phyloP scores from a whole-genome alignment of 53 echinoderm and acorn worm species.

The Echinarachnius parma region DNA sequence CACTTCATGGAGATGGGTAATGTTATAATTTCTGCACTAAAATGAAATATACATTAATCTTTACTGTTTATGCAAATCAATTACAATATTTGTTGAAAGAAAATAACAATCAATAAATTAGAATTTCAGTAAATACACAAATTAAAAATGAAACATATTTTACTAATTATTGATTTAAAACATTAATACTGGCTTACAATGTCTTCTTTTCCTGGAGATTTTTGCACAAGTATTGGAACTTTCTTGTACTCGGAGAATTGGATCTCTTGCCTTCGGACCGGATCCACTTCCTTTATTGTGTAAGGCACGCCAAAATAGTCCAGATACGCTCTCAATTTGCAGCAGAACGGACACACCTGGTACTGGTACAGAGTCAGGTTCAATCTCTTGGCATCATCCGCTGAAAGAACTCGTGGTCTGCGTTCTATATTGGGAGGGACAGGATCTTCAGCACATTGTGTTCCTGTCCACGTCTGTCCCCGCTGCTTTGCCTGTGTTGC shows the following conservation, averaged over 20 bases:
- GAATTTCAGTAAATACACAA: no score
- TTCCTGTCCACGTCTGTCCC: conserved; percentile 7
- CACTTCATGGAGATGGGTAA: no score
- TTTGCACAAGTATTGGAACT: conserved; percentile 84
- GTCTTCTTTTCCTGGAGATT: conserved; percentile 27
- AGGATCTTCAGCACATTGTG: conserved; percentile 25
- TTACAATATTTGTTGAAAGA: no score
- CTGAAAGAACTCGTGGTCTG: conserved; percentile 50
- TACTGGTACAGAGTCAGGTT: conserved; percentile 92
- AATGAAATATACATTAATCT: no score
- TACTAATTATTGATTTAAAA: neutral
- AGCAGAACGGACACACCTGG: conserved; percentile 95
- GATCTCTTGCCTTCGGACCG: conserved; percentile 76
- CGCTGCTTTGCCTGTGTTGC: conserved; percentile 30
- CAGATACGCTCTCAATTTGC: conserved; percentile 89
- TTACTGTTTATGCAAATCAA: no score
- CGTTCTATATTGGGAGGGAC: no score
- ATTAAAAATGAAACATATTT: no score
- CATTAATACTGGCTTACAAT: conserved; percentile 2
- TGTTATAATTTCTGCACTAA: no score
- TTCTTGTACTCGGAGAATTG: conserved; percentile 93
- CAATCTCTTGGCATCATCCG: conserved; percentile 58
- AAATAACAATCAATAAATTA: no score
- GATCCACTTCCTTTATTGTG: conserved; percentile 85
- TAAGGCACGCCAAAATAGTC: conserved; percentile 91